A percentile compares a stretch with the other conserved stretches of the same genome.
Conservation (phyloP, 2,797 vertebrate genomes). For the Sebastes steindachneri region DNA sequence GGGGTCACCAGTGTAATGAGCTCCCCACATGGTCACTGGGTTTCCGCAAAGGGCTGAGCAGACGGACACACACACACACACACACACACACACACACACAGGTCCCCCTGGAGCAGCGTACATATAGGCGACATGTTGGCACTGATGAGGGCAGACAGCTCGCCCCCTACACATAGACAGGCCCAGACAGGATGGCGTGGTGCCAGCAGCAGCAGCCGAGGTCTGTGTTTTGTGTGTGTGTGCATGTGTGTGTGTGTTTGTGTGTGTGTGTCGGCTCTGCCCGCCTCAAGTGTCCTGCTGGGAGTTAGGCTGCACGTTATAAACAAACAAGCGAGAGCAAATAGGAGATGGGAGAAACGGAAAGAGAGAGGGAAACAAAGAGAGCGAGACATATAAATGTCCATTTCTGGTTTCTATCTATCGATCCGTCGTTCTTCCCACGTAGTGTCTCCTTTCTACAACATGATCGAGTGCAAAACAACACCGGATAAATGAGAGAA, state of each 20-base stretch:
- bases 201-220: constrained; percentile 70
- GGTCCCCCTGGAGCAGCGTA: constrained; percentile 71
- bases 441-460: neutral
- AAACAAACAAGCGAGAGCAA: constrained; percentile 68
- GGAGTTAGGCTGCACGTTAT: constrained; percentile 58
- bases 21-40: constrained; percentile 72
- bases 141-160: constrained; percentile 82
- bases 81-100: constrained; percentile 37
- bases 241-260: neutral
- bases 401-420: neutral
- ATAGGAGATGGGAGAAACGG: constrained; percentile 13
- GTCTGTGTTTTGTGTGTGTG: constrained; percentile 14
- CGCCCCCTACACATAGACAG: constrained; percentile 72
- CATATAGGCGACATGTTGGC: constrained; percentile 80
- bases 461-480: neutral
- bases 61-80: constrained; percentile 24
- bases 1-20: constrained; percentile 77
- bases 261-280: constrained; percentile 23
- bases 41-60: constrained; percentile 52
- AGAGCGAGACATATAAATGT: neutral
- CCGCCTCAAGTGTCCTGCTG: constrained; percentile 65
- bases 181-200: constrained; percentile 77
- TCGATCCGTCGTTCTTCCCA: neutral
- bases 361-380: constrained; percentile 4
- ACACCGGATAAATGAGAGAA: neutral